phyloP scores from a whole-genome alignment of 2,113 vertebrate species.

The Chaenogobius annularis region DNA sequence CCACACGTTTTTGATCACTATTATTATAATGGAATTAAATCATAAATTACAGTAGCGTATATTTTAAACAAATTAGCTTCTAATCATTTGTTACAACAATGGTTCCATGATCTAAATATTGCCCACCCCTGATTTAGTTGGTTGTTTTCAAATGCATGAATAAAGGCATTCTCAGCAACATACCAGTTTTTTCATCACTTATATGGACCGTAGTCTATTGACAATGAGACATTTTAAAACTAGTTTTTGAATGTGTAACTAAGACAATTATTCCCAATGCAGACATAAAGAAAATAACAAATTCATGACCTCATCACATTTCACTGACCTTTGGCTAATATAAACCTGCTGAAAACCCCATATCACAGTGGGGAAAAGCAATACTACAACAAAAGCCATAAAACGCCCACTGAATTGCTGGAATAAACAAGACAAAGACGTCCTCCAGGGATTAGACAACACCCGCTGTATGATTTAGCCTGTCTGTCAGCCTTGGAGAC shows the following conservation, averaged over 20 bases:
- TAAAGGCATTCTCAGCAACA: too few relatives aligned
- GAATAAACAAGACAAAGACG: conserved; percentile 52
- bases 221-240: background rate
- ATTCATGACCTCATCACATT: background rate
- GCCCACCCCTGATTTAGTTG: too few relatives aligned
- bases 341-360: conserved; percentile 15
- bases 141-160: too few relatives aligned
- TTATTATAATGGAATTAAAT: too few relatives aligned
- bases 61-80: too few relatives aligned
- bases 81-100: too few relatives aligned
- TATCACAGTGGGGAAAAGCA: conserved; percentile 35
- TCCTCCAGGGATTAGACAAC: conserved; percentile 41
- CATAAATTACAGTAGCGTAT: too few relatives aligned
- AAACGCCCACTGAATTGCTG: conserved; percentile 33
- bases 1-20: too few relatives aligned
- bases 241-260: background rate
- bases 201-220: background rate
- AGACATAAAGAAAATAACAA: background rate
- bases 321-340: background rate
- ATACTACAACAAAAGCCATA: conserved; percentile 42
- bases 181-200: too few relatives aligned
- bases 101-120: too few relatives aligned
- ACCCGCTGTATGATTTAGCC: conserved; percentile 47
- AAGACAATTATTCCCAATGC: background rate
- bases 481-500: conserved; percentile 41